Conservation (phyloP, 2,888 invertebrate species). For the Lutraria lutraria region DNA sequence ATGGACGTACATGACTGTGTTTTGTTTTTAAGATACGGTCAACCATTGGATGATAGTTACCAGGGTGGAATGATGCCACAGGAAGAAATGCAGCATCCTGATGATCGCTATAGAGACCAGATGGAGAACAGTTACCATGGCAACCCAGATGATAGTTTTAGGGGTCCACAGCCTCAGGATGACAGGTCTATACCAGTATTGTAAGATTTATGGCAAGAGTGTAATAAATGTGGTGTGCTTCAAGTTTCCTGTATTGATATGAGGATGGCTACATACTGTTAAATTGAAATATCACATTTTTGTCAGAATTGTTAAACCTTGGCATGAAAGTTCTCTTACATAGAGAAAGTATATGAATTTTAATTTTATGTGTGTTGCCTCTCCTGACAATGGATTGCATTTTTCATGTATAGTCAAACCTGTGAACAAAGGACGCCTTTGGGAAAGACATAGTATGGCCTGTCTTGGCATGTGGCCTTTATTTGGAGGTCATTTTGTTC, state of each 20-base stretch:
- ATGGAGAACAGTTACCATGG: constrained; percentile 55
- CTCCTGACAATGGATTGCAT: too few relatives aligned
- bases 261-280: neutral
- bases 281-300: neutral
- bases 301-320: too few relatives aligned
- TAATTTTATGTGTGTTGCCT: too few relatives aligned
- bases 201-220: constrained; percentile 34
- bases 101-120: constrained; percentile 45
- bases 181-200: constrained; percentile 58
- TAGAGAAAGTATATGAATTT: too few relatives aligned
- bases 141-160: constrained; percentile 60
- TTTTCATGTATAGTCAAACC: too few relatives aligned
- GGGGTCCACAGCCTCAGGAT: constrained; percentile 59
- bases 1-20: too few relatives aligned
- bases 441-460: too few relatives aligned
- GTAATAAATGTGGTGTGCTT: neutral
- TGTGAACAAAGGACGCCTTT: too few relatives aligned
- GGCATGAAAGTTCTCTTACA: too few relatives aligned
- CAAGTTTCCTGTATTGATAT: neutral
- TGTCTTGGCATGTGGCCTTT: too few relatives aligned
- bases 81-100: constrained; percentile 40
- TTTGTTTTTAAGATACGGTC: constrained; percentile 62
- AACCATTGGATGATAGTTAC: constrained; percentile 64
- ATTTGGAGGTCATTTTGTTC: too few relatives aligned
- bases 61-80: constrained; percentile 50